Percentiles rank a stretch among this genome's conserved stretches.
phyloP scores from a whole-genome alignment of 2,888 invertebrate species.

The Xylota sylvarum region DNA sequence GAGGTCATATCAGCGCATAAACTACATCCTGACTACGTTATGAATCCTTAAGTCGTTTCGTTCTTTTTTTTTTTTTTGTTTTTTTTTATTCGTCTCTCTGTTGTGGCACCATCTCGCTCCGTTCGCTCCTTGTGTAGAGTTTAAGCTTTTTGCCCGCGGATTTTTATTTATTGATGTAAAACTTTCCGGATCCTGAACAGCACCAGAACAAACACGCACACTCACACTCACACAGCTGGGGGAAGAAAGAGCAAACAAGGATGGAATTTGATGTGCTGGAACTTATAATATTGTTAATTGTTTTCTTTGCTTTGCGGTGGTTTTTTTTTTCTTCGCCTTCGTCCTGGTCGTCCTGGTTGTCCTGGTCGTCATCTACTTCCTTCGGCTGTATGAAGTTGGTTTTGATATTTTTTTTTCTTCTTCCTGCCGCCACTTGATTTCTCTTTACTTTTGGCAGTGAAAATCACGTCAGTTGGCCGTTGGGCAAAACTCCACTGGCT shows the following conservation, averaged over 20 bases:
- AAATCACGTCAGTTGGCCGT: slow-evolving; percentile 51
- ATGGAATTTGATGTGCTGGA: slow-evolving; percentile 69
- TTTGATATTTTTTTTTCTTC: slow-evolving; percentile 20
- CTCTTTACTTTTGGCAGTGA: slow-evolving; percentile 29
- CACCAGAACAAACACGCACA: slow-evolving; percentile 7
- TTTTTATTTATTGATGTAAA: slow-evolving; percentile 76
- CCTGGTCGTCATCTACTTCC: background rate
- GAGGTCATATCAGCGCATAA: slow-evolving; percentile 71
- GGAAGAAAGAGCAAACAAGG: slow-evolving; percentile 56
- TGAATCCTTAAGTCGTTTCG: slow-evolving; percentile 68
- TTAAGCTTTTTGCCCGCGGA: slow-evolving; percentile 72
- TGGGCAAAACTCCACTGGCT: slow-evolving; percentile 45
- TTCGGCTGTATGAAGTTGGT: slow-evolving; percentile 38
- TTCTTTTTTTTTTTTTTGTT: slow-evolving; percentile 13
- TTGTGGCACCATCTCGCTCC: background rate
- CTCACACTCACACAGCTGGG: background rate
- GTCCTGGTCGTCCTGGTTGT: background rate
- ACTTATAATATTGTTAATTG: slow-evolving; percentile 76
- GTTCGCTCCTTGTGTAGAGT: slow-evolving; percentile 3
- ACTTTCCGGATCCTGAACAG: slow-evolving; percentile 68
- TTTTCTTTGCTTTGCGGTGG: slow-evolving; percentile 56
- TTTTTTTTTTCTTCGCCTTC: slow-evolving; percentile 4
- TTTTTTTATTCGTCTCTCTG: no score
- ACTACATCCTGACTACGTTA: slow-evolving; percentile 70
- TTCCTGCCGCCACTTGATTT: slow-evolving; percentile 40